Base-by-base conservation (phyloP, 2,888 invertebrate genomes). In the Latheticus oryzae region DNA sequence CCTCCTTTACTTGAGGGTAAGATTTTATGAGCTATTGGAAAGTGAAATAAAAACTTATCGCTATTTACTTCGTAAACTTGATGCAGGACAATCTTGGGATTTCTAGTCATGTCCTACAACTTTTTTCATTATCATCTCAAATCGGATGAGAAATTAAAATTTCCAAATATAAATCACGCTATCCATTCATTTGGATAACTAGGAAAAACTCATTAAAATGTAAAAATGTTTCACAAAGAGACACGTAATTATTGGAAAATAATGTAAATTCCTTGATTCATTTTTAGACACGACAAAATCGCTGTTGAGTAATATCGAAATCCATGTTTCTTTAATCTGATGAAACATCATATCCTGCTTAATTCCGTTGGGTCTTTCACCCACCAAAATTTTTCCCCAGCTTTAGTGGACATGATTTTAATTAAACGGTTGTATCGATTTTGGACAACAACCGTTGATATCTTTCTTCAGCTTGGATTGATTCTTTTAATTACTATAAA, bases 1-100 rank as follows among this genome's bases (percentile, higher is more conserved):
- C 63, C 63, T 38, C 63, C 58, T 19, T 51, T 61, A 35, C 63
- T 63, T 40, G 56, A 63, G 58, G 61, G 58, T 60, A 58, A 51
- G 55, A 43, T 47, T 60, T 60, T 60, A 52, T 35, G 52, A 47
- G 13, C 52, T 53, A 57, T 62, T 48, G 55, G 55, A 61, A 61
- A 56, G 48, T 48, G 23, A 52, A 59, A 58, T 52, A 50, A 43
- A 57, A 57, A 52, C 30, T 52, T 52, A 53, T 32, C 53, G 45
- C 19, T 28, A 45, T 53, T 53, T 53, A 37, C 45, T 33, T 24
- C 33, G 19, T 15, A 40, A 51, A 19, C 28, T 37, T 21, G 11
- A 5, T 8, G 17, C 16, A 35, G 24, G 17, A 51, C 38, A 38
- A 38, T 37, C 48, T 48, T 15, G 2, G 26, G 35, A 50, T 42